A percentile compares a stretch with the other conserved stretches of the same genome.
Conservation (phyloP, 2,888 invertebrate genomes). For the Dexiosoma caninum region DNA sequence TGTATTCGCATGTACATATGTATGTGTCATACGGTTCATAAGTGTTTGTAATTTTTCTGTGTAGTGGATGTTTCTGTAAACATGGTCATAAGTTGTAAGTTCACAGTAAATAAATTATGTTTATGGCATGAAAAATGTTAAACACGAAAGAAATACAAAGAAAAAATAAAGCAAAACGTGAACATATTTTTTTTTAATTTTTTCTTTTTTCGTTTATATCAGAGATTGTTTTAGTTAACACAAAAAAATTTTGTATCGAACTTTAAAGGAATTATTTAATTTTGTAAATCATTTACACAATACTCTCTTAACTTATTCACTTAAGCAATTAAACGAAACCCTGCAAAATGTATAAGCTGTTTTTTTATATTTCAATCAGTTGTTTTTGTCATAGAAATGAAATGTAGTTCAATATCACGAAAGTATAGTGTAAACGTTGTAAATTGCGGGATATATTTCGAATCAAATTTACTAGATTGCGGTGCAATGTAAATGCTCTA, state of each 20-base stretch:
- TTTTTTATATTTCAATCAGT: too few relatives aligned
- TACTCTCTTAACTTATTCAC: too few relatives aligned
- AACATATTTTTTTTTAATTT: too few relatives aligned
- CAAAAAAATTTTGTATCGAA: background rate
- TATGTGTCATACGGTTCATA: background rate
- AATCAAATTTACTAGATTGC: too few relatives aligned
- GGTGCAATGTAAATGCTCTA: too few relatives aligned
- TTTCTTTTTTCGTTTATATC: background rate
- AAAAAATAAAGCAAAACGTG: slow-evolving; percentile 17
- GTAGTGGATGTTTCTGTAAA: slow-evolving; percentile 44
- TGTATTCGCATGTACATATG: background rate
- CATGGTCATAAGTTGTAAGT: slow-evolving; percentile 57
- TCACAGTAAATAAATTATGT: slow-evolving; percentile 63
- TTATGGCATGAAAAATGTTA: slow-evolving; percentile 62
- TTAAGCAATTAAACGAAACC: too few relatives aligned
- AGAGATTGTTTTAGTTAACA: background rate
- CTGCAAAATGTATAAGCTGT: too few relatives aligned
- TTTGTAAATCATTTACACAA: too few relatives aligned
- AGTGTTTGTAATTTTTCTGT: background rate
- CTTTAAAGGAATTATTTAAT: background rate
- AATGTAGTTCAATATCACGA: too few relatives aligned
- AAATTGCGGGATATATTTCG: too few relatives aligned
- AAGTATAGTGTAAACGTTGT: too few relatives aligned
- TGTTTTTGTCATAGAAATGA: too few relatives aligned
- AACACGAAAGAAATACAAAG: slow-evolving; percentile 26